Conservation (phyloP, 2,888 invertebrate genomes). For the Halictus quadricinctus region DNA sequence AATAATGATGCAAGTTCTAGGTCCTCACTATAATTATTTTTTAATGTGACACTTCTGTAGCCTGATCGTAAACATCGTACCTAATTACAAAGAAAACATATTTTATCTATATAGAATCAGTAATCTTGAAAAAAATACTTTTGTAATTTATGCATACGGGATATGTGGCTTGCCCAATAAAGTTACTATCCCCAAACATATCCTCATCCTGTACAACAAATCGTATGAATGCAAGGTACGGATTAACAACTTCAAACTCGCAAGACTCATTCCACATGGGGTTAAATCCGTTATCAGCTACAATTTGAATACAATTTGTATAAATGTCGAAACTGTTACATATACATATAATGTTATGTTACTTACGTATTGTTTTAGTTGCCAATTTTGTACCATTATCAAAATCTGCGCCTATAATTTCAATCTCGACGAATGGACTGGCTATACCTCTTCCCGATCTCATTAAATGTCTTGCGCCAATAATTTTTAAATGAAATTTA, state of each 20-base stretch:
- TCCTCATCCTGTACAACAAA: constrained; percentile 98
- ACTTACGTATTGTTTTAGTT: constrained; percentile 92
- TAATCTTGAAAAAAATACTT: constrained; percentile 16
- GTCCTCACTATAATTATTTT: constrained; percentile 95
- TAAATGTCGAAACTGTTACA: not conserved
- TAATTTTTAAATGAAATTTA: constrained; percentile 88
- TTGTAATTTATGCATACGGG: constrained; percentile 85
- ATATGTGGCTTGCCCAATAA: constrained; percentile 97
- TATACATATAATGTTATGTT: constrained; percentile 9
- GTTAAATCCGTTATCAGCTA: constrained; percentile 96
- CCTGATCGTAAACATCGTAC: constrained; percentile 91
- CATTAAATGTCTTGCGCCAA: constrained; percentile 94
- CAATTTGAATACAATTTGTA: constrained; percentile 29
- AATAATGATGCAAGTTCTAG: constrained; percentile 95
- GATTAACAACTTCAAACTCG: constrained; percentile 91
- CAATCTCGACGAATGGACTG: constrained; percentile 96
- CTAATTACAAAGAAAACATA: constrained; percentile 79
- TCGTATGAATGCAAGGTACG: constrained; percentile 91
- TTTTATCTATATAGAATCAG: constrained; percentile 10
- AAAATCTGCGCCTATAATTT: constrained; percentile 93
- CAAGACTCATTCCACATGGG: constrained; percentile 95
- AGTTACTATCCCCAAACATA: constrained; percentile 98
- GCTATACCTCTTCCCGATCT: constrained; percentile 92
- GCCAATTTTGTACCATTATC: constrained; percentile 92
- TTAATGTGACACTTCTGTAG: constrained; percentile 94